A percentile compares a stretch with the other conserved stretches of the same genome.
Evolutionary conservation across 2,888 invertebrate species (phyloP).

Genomic region (Celastrina argiolus): DNA sequence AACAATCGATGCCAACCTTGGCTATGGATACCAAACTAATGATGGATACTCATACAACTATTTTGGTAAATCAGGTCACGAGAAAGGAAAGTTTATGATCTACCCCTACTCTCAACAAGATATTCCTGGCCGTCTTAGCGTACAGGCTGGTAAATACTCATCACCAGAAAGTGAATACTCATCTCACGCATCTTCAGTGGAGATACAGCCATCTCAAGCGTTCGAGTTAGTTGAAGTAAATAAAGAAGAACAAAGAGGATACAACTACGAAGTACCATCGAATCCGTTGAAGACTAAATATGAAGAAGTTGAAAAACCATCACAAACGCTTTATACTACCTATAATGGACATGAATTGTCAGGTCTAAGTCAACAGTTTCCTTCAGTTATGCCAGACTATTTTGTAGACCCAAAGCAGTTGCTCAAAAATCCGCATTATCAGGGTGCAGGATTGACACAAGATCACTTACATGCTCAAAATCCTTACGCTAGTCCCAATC

Average conservation of each 20-base stretch:
- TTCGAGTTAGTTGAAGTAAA: conserved; percentile 61
- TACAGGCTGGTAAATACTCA: conserved; percentile 26
- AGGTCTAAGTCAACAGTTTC: conserved; percentile 65
- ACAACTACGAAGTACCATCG: conserved; percentile 54
- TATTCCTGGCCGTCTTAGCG: conserved; percentile 58
- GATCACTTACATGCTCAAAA: conserved; percentile 64
- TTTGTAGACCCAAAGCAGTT: conserved; percentile 66
- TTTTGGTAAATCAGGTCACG: conserved; percentile 64
- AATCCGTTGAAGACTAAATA: conserved; percentile 49
- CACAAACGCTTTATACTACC: conserved; percentile 65
- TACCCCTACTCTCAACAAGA: conserved; percentile 85
- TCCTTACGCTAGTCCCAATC: conserved; percentile 54
- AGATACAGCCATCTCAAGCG: conserved; percentile 79
- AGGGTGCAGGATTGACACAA: conserved; percentile 69
- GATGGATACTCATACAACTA: conserved; percentile 71
- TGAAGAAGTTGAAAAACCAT: conserved; percentile 45
- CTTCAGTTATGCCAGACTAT: conserved; percentile 68
- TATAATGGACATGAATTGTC: conserved; percentile 69
- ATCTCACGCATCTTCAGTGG: conserved; percentile 57
- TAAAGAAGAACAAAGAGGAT: conserved; percentile 52
- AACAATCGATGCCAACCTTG: conserved; percentile 84
- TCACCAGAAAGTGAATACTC: conserved; percentile 39
- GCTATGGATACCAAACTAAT: conserved; percentile 81
- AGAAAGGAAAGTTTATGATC: conserved; percentile 78
- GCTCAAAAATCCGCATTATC: conserved; percentile 65